Conservation (phyloP, 2,113 vertebrate genomes). For the Anguilla rostrata region DNA sequence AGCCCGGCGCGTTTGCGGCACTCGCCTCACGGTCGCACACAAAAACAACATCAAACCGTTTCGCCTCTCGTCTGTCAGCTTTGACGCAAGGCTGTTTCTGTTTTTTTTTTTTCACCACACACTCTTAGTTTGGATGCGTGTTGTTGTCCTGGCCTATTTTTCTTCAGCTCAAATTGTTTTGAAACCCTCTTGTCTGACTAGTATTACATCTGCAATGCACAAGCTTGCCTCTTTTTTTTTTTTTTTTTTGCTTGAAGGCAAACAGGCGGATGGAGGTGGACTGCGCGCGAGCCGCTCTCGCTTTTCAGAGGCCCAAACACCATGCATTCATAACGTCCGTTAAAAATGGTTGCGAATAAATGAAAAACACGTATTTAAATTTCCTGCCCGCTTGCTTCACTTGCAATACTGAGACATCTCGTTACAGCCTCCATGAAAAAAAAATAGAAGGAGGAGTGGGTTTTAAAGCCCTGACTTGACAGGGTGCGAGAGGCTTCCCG, state of each 20-base stretch:
- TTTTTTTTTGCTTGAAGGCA: constrained; percentile 1
- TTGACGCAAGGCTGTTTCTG: neutral
- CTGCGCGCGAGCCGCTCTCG: neutral
- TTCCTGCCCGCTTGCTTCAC: neutral
- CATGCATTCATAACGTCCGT: neutral
- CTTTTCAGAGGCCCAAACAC: neutral
- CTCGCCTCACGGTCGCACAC: constrained; percentile 65
- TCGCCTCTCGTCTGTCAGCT: neutral
- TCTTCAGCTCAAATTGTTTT: constrained; percentile 1
- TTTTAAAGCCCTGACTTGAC: neutral
- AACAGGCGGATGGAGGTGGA: constrained; percentile 14
- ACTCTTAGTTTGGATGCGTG: neutral
- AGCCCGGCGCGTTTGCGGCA: constrained; percentile 65
- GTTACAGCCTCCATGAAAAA: neutral
- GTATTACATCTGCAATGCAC: constrained; percentile 21
- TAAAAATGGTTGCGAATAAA: neutral
- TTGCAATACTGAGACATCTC: neutral
- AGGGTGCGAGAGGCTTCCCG: neutral
- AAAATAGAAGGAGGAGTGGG: neutral
- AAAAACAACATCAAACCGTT: constrained; percentile 57
- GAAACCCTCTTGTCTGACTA: constrained; percentile 27
- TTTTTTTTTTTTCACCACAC: neutral
- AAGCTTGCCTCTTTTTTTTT: constrained; percentile 44
- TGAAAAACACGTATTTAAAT: neutral
- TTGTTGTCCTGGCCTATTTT: constrained; percentile 17